Conservation (phyloP, 2,797 vertebrate species). For the Hypotaenidia philippensis region DNA sequence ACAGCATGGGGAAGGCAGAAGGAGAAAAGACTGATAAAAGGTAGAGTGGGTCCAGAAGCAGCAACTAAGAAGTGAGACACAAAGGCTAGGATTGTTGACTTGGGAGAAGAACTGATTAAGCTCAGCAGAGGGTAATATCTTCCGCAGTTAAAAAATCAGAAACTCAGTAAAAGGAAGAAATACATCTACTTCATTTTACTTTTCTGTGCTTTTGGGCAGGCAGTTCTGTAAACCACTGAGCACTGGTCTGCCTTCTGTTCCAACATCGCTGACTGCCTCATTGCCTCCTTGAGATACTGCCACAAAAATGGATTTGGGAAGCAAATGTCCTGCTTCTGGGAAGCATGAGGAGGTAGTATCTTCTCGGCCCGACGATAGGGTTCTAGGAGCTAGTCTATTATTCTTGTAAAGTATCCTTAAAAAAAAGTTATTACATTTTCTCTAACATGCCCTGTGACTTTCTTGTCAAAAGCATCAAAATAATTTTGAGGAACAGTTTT, state of each 20-base stretch:
- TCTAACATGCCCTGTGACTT: not conserved
- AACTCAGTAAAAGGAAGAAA: not conserved
- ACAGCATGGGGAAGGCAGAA: not conserved
- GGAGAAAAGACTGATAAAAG: not conserved
- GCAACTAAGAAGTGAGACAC: not conserved
- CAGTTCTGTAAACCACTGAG: not conserved
- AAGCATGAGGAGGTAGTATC: not conserved
- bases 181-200: not conserved
- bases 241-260: not conserved
- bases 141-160: not conserved
- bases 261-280: not conserved
- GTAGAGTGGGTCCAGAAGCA: not conserved
- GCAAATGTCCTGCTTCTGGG: not conserved
- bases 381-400: not conserved
- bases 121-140: not conserved
- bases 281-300: not conserved
- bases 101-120: not conserved
- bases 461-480: not conserved
- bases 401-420: not conserved
- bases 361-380: not conserved
- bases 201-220: not conserved
- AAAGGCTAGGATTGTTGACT: not conserved
- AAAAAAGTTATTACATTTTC: not conserved
- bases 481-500: not conserved
- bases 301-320: not conserved